Percentiles rank a stretch among this genome's conserved stretches.
Evolutionary conservation across 92 coral and sea anemone species (phyloP).

Genomic region (Paramuricea clavata): DNA sequence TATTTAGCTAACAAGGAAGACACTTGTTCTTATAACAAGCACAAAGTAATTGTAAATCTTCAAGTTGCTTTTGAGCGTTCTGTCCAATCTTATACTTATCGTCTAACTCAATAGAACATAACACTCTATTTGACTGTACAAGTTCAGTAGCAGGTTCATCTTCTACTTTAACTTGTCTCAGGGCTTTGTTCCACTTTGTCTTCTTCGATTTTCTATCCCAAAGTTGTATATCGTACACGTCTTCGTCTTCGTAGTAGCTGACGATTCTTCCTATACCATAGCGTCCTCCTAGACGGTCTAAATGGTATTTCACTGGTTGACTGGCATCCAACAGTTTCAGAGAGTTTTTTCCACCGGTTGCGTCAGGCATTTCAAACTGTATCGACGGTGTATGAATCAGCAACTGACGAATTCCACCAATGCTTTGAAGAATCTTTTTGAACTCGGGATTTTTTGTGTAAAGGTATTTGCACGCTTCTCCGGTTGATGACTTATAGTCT

Average conservation of each 20-base stretch:
- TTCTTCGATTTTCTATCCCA: slow-evolving; percentile 26
- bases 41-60: background rate
- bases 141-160: background rate
- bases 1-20: background rate
- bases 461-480: slow-evolving; percentile 34
- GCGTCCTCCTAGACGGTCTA: slow-evolving; percentile 23
- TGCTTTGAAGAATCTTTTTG: slow-evolving; percentile 18
- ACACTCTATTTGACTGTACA: background rate
- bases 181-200: slow-evolving; percentile 1
- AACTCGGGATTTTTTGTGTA: background rate
- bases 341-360: slow-evolving; percentile 6
- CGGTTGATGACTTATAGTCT: slow-evolving; percentile 14
- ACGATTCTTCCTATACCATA: slow-evolving; percentile 11
- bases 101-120: background rate
- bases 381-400: slow-evolving; percentile 10
- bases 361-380: slow-evolving; percentile 16
- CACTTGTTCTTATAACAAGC: background rate
- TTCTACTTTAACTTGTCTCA: background rate
- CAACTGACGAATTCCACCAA: slow-evolving; percentile 35
- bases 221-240: background rate
- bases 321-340: background rate
- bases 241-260: slow-evolving; percentile 10
- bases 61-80: background rate
- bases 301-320: slow-evolving; percentile 14
- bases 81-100: background rate